Percentiles rank a stretch among this genome's conserved stretches.
These are phyloP conservation scores for Lasioglossum calceatum DNA, from an alignment of 2,888 invertebrate species.

Conservation along the genomic window DNA sequence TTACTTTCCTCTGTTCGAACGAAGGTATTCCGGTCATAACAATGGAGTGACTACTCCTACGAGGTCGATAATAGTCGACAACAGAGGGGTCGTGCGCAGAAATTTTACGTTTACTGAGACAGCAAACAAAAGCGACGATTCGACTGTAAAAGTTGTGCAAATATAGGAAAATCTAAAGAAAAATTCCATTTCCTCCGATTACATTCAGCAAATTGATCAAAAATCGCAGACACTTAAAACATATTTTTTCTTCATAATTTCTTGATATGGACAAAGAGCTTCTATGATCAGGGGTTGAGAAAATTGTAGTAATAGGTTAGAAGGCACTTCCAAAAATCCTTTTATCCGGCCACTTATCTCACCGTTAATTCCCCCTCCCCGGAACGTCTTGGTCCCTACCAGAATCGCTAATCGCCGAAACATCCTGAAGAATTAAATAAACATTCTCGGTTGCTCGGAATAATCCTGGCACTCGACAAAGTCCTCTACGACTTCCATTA, in stretches of 20 bases:
- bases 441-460: background rate
- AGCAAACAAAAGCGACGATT: background rate
- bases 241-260: no score
- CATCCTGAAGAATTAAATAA: background rate
- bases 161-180: background rate
- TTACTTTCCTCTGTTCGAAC: background rate
- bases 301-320: background rate
- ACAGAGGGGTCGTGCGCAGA: no score
- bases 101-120: background rate
- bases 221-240: background rate
- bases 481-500: conserved; percentile 13
- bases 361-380: background rate
- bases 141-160: background rate
- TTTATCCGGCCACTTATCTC: background rate
- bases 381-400: background rate
- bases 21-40: background rate
- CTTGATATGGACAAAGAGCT: background rate
- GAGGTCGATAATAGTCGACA: background rate
- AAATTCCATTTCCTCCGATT: background rate
- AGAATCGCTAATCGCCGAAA: background rate
- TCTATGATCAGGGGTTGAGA: background rate
- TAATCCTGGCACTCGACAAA: conserved; percentile 11
- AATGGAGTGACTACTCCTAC: background rate
- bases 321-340: background rate
- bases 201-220: background rate